A percentile compares a stretch with the other conserved stretches of the same genome.
Evolutionary conservation across 2,797 vertebrate species (phyloP).

Genomic region (Alosa sapidissima): DNA sequence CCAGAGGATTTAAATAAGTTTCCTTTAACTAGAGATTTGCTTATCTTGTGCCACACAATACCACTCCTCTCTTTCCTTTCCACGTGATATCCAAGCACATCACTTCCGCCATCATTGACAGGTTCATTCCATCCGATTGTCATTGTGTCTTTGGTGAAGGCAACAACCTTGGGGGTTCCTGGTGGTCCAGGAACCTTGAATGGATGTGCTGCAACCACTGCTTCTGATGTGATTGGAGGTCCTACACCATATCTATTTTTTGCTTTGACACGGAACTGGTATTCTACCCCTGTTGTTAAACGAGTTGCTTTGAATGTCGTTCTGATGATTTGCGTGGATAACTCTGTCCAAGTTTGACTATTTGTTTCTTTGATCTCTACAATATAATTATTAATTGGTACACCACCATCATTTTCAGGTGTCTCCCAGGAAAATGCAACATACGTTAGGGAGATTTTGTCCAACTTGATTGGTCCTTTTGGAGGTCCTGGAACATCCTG

Average conservation of each 20-base stretch:
- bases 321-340: constrained; percentile 89
- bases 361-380: constrained; percentile 94
- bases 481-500: constrained; percentile 97
- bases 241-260: constrained; percentile 96
- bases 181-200: constrained; percentile 97
- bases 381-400: constrained; percentile 94
- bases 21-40: constrained; percentile 85
- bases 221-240: constrained; percentile 85
- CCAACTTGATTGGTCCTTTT: constrained; percentile 91
- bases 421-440: constrained; percentile 91
- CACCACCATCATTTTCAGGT: constrained; percentile 94
- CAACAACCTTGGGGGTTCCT: constrained; percentile 89
- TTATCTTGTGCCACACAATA: constrained; percentile 92
- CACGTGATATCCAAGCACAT: constrained; percentile 92
- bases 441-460: constrained; percentile 90
- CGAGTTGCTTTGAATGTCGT: constrained; percentile 92
- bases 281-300: constrained; percentile 90
- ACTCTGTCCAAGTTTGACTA: constrained; percentile 87
- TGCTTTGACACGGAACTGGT: constrained; percentile 96
- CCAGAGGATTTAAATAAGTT: constrained; percentile 92
- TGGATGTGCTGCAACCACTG: constrained; percentile 90
- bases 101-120: constrained; percentile 92
- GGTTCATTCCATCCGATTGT: constrained; percentile 97
- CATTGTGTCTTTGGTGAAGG: constrained; percentile 93
- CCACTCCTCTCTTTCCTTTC: constrained; percentile 96